Percentiles rank a stretch among this genome's conserved stretches.
Evolutionary conservation across 2,888 invertebrate species (phyloP).

Genomic region (Drosophila ustulata): DNA sequence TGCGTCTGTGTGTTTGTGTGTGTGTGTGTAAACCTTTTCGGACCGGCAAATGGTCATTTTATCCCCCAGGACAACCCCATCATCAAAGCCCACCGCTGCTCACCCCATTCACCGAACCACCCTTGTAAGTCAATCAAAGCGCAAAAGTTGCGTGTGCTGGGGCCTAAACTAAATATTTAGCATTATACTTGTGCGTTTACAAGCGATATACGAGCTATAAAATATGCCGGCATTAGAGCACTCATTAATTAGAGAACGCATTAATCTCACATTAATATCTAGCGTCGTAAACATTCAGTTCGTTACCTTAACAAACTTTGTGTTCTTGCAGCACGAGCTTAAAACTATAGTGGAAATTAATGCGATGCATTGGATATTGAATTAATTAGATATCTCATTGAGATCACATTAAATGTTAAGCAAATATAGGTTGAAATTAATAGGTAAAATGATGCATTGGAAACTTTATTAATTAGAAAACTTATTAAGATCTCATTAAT

Average conservation of each 20-base stretch:
- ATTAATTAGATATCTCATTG: conserved; percentile 1
- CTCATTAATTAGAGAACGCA: conserved; percentile 19
- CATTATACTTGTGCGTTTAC: conserved; percentile 15
- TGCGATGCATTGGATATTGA: background rate
- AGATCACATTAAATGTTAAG: background rate
- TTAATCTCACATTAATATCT: conserved; percentile 9
- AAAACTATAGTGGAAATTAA: background rate
- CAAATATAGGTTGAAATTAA: too few relatives aligned
- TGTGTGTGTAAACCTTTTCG: background rate
- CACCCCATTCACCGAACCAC: background rate
- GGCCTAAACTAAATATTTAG: conserved; percentile 29
- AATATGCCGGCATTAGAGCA: conserved; percentile 9
- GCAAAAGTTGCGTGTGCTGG: conserved; percentile 45
- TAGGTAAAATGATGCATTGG: too few relatives aligned
- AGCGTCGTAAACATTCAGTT: background rate
- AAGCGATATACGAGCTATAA: conserved; percentile 12
- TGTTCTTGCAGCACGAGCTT: background rate
- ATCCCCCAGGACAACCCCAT: conserved; percentile 5
- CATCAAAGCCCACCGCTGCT: background rate
- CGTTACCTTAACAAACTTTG: background rate
- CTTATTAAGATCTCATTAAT: too few relatives aligned
- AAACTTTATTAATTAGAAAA: too few relatives aligned
- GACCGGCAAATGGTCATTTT: conserved; percentile 5
- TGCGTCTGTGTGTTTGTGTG: background rate
- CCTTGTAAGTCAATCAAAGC: conserved; percentile 44